Evolutionary conservation across 2,888 invertebrate species (phyloP).

Genomic region (Rotaria sp.): DNA sequence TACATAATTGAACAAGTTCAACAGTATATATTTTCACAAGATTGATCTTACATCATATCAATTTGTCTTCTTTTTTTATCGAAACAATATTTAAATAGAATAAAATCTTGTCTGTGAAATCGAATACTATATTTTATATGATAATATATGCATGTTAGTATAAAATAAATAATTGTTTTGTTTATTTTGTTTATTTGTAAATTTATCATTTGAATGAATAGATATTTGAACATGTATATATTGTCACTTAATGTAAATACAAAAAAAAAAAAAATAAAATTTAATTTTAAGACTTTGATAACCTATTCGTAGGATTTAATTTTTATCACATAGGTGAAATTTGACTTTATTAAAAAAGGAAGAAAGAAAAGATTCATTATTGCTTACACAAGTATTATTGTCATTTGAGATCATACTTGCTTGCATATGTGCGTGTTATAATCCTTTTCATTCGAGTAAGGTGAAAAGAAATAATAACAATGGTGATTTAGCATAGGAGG

Average conservation of each 20-base stretch:
- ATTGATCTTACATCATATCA: neutral
- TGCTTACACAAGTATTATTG: neutral
- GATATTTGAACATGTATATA: no score
- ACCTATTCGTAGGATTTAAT: neutral
- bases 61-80: neutral
- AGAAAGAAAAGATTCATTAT: neutral
- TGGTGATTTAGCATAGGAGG: conserved; percentile 10
- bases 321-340: neutral
- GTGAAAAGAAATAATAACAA: conserved; percentile 8
- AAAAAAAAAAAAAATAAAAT: neutral
- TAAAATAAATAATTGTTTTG: neutral
- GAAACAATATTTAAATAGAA: neutral
- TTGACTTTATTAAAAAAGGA: neutral
- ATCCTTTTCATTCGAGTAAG: neutral
- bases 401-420: neutral
- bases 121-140: no score
- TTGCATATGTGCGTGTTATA: neutral
- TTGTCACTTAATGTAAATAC: neutral
- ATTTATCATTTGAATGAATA: no score
- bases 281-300: neutral
- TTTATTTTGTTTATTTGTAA: no score
- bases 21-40: conserved; percentile 5
- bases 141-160: neutral
- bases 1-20: neutral
- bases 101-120: no score